Evolutionary conservation across 2,888 invertebrate genomes (phyloP).

Genomic region (Folsomia candida): DNA sequence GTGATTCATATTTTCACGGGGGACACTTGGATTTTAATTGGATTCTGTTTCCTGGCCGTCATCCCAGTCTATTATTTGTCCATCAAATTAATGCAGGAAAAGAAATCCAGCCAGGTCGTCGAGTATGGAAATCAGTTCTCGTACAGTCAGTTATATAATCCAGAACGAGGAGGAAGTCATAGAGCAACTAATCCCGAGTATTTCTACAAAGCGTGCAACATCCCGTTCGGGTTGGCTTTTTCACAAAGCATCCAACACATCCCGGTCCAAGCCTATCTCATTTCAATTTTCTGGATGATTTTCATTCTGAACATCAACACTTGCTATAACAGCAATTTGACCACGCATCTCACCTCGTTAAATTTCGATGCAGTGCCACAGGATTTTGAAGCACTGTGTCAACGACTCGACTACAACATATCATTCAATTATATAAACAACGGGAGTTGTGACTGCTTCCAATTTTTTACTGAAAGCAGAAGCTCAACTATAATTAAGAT

Average conservation of each 20-base stretch:
- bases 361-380: conserved; percentile 22
- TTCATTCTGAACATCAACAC: conserved; percentile 31
- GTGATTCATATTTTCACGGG: conserved; percentile 25
- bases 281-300: conserved; percentile 34
- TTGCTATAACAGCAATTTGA: conserved; percentile 37
- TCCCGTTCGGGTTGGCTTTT: conserved; percentile 27
- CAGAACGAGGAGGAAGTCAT: neutral
- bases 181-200: neutral
- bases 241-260: conserved; percentile 26
- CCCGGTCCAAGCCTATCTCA: conserved; percentile 23
- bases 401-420: conserved; percentile 32
- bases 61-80: conserved; percentile 25
- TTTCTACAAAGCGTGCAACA: conserved; percentile 12
- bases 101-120: too few relatives aligned
- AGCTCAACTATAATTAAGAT: conserved; percentile 27
- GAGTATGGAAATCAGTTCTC: neutral
- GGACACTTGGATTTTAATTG: conserved; percentile 19
- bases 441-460: conserved; percentile 35
- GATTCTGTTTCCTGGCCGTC: conserved; percentile 15
- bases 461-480: conserved; percentile 29
- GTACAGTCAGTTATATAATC: conserved; percentile 1
- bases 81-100: neutral
- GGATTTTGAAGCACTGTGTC: conserved; percentile 26
- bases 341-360: conserved; percentile 26
- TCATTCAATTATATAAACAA: conserved; percentile 38